These are phyloP conservation scores for Myripristis jacobus DNA, from an alignment of 2,797 vertebrate genomes.

Conservation along the genomic window DNA sequence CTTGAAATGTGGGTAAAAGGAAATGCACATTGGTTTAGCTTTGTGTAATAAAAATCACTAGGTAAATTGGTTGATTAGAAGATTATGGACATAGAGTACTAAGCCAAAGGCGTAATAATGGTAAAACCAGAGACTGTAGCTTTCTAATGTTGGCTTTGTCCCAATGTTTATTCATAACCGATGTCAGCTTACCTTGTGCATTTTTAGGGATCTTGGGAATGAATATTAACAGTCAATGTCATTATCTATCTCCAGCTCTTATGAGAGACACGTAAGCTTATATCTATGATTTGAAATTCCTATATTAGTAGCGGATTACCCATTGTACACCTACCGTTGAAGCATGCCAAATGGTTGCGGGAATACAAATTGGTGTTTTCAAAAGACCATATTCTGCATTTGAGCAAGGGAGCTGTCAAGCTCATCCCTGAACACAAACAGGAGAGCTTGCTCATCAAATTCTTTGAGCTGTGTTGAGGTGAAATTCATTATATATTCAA, in stretches of 20 bases:
- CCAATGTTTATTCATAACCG: conserved; percentile 61
- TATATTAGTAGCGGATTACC: conserved; percentile 42
- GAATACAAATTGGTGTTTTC: conserved; percentile 64
- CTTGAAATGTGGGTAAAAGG: conserved; percentile 67
- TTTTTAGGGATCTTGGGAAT: conserved; percentile 28
- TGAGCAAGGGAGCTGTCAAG: conserved; percentile 51
- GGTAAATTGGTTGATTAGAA: conserved; percentile 71
- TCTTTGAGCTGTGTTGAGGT: conserved; percentile 53
- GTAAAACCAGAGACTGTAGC: conserved; percentile 57
- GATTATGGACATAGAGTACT: conserved; percentile 54
- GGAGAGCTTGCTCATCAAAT: conserved; percentile 65
- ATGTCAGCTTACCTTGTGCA: conserved; percentile 35
- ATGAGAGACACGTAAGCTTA: conserved; percentile 17
- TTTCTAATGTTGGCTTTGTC: conserved; percentile 61
- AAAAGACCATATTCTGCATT: conserved; percentile 58
- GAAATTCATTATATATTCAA: conserved; percentile 65
- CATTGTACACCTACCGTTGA: conserved; percentile 23
- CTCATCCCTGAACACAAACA: conserved; percentile 43
- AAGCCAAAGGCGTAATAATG: conserved; percentile 44
- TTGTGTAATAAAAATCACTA: conserved; percentile 57
- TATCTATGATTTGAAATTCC: conserved; percentile 30
- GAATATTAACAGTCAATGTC: conserved; percentile 26
- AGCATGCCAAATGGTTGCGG: conserved; percentile 42
- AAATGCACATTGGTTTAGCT: conserved; percentile 56
- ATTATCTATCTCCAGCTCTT: conserved; percentile 47